Evolutionary conservation across 2,797 vertebrate species (phyloP).

Genomic region (Aselliscus stoliczkanus): DNA sequence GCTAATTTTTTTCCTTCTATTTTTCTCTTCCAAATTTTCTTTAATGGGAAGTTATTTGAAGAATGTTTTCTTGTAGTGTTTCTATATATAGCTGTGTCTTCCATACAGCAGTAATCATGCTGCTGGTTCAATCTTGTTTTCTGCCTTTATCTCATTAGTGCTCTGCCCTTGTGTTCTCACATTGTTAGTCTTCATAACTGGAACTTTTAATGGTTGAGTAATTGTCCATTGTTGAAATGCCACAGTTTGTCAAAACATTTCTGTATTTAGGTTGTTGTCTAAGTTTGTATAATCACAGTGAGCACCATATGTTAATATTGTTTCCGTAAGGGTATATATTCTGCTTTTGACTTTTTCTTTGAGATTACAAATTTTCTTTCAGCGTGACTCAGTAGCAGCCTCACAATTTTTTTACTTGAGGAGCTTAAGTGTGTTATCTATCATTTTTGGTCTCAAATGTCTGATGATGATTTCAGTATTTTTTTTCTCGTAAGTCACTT

Average conservation of each 20-base stretch:
- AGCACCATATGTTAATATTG: background rate
- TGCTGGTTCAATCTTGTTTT: background rate
- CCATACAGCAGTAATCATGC: background rate
- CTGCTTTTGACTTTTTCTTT: conserved; percentile 17
- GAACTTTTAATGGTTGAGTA: background rate
- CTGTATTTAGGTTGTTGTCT: background rate
- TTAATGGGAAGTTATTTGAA: background rate
- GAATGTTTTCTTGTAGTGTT: background rate
- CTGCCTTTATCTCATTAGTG: background rate
- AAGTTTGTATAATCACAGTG: background rate
- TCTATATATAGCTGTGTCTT: background rate
- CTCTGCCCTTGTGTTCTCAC: background rate
- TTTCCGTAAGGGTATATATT: background rate
- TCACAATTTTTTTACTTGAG: background rate
- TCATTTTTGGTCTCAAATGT: background rate
- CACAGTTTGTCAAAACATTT: background rate
- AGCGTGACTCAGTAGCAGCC: background rate
- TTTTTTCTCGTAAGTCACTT: background rate
- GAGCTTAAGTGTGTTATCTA: background rate
- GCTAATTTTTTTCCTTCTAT: background rate
- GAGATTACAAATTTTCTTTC: background rate
- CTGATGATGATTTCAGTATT: background rate
- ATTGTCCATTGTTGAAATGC: background rate
- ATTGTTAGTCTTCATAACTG: background rate
- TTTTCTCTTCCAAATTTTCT: background rate